These are phyloP conservation scores for Pantherophis guttatus DNA, from an alignment of 2,113 vertebrate species.

Conservation along the genomic window DNA sequence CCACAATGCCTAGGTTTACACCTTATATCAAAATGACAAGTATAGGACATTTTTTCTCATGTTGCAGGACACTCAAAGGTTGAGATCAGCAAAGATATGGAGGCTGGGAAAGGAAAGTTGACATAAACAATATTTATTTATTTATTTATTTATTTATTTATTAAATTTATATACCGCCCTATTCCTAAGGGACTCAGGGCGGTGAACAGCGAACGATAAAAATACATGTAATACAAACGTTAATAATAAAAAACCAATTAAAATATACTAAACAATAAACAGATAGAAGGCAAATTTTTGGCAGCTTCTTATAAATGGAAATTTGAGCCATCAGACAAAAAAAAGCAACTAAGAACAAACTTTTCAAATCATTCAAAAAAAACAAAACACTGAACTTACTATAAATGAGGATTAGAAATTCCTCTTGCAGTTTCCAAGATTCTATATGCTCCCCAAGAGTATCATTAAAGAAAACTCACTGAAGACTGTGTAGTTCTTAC, in stretches of 20 bases:
- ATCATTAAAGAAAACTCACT: background rate
- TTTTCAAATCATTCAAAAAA: background rate
- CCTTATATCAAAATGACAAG: background rate
- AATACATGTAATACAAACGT: too few relatives aligned
- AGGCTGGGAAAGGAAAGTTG: background rate
- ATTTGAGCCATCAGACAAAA: background rate
- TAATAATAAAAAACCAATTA: too few relatives aligned
- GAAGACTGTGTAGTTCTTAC: background rate
- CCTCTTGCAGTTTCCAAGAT: background rate
- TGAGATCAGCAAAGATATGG: background rate
- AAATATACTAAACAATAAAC: background rate
- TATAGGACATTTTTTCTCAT: background rate
- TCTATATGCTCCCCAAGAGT: background rate
- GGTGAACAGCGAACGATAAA: too few relatives aligned
- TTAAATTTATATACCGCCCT: too few relatives aligned
- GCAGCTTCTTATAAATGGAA: background rate
- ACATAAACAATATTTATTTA: background rate
- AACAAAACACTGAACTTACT: background rate
- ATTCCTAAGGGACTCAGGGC: too few relatives aligned
- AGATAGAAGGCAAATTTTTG: background rate
- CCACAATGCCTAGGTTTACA: background rate
- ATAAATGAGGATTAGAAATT: background rate
- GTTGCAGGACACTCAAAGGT: background rate
- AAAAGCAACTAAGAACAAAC: background rate
- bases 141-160: too few relatives aligned